Evolutionary conservation across 1,140 invertebrate genomes (phyloP).

Genomic region (Dufourea novaeangliae): DNA sequence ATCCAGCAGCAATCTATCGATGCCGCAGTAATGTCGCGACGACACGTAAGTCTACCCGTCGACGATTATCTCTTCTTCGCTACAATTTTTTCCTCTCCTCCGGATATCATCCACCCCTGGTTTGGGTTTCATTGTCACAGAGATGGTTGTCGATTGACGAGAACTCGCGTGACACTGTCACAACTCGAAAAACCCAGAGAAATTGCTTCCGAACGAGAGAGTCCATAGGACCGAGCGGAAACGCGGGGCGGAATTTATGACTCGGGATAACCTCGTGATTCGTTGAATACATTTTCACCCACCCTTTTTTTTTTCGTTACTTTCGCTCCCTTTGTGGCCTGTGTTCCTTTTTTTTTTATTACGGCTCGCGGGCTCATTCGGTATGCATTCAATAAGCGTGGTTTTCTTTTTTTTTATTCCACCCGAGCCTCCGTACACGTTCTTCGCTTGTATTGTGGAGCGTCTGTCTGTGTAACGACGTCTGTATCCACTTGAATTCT

Average conservation of each 20-base stretch:
- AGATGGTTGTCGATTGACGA: background rate
- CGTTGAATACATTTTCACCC: constrained; percentile 25
- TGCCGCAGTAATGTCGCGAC: constrained; percentile 15
- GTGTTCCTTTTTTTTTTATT: too few relatives aligned
- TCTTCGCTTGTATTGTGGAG: background rate
- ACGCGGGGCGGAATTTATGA: constrained; percentile 17
- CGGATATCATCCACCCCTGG: too few relatives aligned
- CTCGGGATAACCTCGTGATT: constrained; percentile 16
- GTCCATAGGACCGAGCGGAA: background rate
- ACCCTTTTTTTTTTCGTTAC: too few relatives aligned
- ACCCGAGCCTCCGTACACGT: background rate
- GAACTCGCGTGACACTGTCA: background rate
- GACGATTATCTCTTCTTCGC: background rate
- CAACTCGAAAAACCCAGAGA: background rate
- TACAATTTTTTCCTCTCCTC: too few relatives aligned
- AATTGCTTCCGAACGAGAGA: background rate
- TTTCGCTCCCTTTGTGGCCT: background rate
- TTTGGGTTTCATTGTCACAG: too few relatives aligned
- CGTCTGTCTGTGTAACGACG: constrained; percentile 30
- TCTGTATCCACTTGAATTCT: constrained; percentile 42
- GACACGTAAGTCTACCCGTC: constrained; percentile 50
- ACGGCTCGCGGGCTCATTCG: constrained; percentile 15
- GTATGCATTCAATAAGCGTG: constrained; percentile 38
- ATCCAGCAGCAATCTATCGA: constrained; percentile 50
- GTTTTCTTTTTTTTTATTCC: background rate